phyloP scores from a whole-genome alignment of 2,113 vertebrate species.

The Mionectes macconnelli region DNA sequence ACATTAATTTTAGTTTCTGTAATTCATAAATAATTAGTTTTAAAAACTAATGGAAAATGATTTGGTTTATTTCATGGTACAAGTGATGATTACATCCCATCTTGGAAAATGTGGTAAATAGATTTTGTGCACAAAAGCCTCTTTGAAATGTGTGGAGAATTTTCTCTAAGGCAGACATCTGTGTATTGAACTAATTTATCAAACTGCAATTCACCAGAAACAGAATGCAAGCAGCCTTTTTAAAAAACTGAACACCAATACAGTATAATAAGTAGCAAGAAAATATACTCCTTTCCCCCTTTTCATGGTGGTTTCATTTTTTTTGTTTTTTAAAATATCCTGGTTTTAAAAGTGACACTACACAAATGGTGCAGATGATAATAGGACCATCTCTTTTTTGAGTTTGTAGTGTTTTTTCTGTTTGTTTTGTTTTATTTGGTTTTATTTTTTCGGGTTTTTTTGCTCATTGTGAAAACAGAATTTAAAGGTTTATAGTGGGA shows the following conservation, averaged over 20 bases:
- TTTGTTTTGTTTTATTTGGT: fast-evolving
- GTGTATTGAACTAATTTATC: constrained; percentile 23
- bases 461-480: neutral
- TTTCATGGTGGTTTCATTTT: neutral
- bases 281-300: neutral
- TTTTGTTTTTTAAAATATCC: neutral
- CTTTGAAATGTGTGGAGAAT: neutral
- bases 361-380: neutral
- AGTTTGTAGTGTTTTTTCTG: neutral
- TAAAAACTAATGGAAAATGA: neutral
- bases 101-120: neutral
- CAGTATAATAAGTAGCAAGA: neutral
- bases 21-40: neutral
- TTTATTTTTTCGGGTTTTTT: neutral
- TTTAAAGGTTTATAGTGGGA: neutral
- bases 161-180: neutral
- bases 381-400: fast-evolving
- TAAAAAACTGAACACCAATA: neutral
- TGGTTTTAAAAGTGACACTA: neutral
- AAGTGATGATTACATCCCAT: neutral
- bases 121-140: neutral
- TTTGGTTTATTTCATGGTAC: neutral
- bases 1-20: neutral
- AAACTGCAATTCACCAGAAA: neutral
- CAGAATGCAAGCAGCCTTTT: neutral